These are phyloP conservation scores for Bufo bufo DNA, from an alignment of 2,113 vertebrate species.

Conservation along the genomic window DNA sequence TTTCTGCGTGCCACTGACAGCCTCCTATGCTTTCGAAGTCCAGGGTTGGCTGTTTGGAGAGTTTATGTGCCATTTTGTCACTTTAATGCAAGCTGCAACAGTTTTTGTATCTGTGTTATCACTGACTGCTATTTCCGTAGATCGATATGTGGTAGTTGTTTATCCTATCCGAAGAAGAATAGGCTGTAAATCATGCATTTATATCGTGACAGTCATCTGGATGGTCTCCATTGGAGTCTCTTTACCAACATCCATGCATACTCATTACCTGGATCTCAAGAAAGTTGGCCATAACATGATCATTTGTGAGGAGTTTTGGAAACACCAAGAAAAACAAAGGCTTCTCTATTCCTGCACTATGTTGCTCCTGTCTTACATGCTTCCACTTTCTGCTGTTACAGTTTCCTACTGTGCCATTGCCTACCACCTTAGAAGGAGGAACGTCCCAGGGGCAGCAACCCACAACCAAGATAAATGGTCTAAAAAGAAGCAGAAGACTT, in stretches of 20 bases:
- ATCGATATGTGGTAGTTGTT: slow-evolving; percentile 83
- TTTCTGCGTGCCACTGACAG: slow-evolving; percentile 83
- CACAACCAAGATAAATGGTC: slow-evolving; percentile 74
- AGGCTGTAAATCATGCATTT: slow-evolving; percentile 73
- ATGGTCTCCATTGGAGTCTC: slow-evolving; percentile 75
- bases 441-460: slow-evolving; percentile 64
- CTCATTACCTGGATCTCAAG: slow-evolving; percentile 79
- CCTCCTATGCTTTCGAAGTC: slow-evolving; percentile 81
- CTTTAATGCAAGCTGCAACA: slow-evolving; percentile 79
- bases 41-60: slow-evolving; percentile 83
- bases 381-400: slow-evolving; percentile 77
- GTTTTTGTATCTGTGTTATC: slow-evolving; percentile 84
- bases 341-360: slow-evolving; percentile 83
- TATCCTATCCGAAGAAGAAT: slow-evolving; percentile 79
- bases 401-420: slow-evolving; percentile 86
- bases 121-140: slow-evolving; percentile 84
- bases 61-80: slow-evolving; percentile 82
- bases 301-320: slow-evolving; percentile 87
- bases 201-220: slow-evolving; percentile 78
- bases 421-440: slow-evolving; percentile 74
- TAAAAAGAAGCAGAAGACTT: slow-evolving; percentile 80
- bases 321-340: slow-evolving; percentile 71
- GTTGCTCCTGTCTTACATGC: slow-evolving; percentile 82
- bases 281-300: slow-evolving; percentile 78
- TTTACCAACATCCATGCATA: slow-evolving; percentile 75